These are phyloP conservation scores for Heliconius erato DNA, from an alignment of 2,888 invertebrate genomes.

Conservation along the genomic window DNA sequence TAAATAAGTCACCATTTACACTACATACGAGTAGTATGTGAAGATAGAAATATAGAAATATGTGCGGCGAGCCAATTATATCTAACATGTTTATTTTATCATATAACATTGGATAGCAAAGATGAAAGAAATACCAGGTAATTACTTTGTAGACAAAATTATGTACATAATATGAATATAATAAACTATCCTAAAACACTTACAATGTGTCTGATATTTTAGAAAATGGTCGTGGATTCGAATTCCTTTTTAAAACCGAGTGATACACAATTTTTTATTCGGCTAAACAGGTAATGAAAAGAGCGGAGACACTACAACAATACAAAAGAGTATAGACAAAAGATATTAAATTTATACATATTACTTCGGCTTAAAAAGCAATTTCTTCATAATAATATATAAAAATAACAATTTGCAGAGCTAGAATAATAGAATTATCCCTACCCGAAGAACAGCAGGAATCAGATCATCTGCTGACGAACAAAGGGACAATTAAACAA, in stretches of 20 bases:
- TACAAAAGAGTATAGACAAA: no score
- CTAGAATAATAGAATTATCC: slow-evolving; percentile 45
- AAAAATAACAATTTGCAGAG: slow-evolving; percentile 12
- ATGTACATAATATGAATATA: no score
- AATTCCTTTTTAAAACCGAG: no score
- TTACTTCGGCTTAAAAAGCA: not conserved
- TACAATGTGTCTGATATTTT: no score
- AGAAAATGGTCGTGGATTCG: no score
- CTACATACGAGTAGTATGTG: not conserved
- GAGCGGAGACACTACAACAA: no score
- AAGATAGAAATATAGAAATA: not conserved
- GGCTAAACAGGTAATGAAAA: no score
- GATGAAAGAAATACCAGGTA: not conserved
- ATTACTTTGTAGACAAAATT: not conserved
- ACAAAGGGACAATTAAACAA: slow-evolving; percentile 81
- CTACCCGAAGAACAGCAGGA: slow-evolving; percentile 40
- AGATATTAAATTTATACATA: not conserved
- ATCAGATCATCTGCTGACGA: slow-evolving; percentile 58
- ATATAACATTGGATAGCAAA: not conserved
- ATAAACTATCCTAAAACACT: no score
- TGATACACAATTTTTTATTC: no score
- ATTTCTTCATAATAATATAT: not conserved
- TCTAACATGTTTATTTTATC: not conserved
- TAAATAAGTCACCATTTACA: not conserved
- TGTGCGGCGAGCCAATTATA: not conserved